Conservation (phyloP, 2,888 invertebrate genomes). For the Ctenicera cuprea region DNA sequence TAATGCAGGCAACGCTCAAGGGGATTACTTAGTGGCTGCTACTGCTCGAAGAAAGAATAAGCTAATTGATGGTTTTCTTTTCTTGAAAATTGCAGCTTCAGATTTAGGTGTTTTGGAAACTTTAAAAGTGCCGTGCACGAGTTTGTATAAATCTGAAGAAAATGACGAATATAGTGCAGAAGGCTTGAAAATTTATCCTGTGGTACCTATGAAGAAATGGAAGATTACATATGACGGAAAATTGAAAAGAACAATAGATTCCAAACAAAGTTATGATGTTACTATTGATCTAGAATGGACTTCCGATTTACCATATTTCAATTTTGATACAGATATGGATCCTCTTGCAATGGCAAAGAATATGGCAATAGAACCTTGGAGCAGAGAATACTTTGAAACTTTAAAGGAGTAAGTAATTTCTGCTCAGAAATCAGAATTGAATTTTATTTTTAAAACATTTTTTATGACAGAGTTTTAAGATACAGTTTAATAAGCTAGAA, state of each 20-base stretch:
- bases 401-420: constrained; percentile 76
- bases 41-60: constrained; percentile 76
- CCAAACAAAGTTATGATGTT: constrained; percentile 73
- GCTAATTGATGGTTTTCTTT: constrained; percentile 78
- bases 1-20: constrained; percentile 78
- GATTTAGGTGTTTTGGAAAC: constrained; percentile 73
- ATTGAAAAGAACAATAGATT: constrained; percentile 75
- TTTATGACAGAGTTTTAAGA: background rate
- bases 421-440: too few species aligned
- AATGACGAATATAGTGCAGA: constrained; percentile 76
- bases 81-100: constrained; percentile 72
- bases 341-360: constrained; percentile 77
- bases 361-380: constrained; percentile 83
- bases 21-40: constrained; percentile 77
- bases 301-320: constrained; percentile 78
- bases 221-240: constrained; percentile 78
- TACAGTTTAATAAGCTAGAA: too few species aligned
- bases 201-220: constrained; percentile 76
- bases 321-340: constrained; percentile 81
- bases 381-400: constrained; percentile 78
- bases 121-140: constrained; percentile 78
- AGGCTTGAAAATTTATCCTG: constrained; percentile 77
- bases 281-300: constrained; percentile 78
- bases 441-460: constrained; percentile 9
- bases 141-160: constrained; percentile 72